phyloP scores from a whole-genome alignment of 2,797 vertebrate genomes.

The Anolis apletophallus region DNA sequence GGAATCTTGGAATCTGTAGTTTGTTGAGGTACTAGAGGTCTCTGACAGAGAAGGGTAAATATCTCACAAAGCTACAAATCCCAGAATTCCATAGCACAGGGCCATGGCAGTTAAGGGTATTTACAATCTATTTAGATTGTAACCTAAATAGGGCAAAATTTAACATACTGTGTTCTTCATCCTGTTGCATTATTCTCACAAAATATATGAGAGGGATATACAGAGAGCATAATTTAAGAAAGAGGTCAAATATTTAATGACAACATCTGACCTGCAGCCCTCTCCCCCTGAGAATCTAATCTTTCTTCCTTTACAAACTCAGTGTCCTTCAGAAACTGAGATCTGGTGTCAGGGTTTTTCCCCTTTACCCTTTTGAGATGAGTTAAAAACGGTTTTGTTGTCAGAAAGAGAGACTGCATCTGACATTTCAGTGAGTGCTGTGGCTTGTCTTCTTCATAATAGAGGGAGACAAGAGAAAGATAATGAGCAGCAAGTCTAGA shows the following conservation, averaged over 20 bases:
- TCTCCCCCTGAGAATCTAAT: constrained; percentile 26
- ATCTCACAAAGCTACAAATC: too few relatives aligned
- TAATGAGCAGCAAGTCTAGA: constrained; percentile 1
- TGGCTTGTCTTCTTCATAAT: constrained; percentile 24
- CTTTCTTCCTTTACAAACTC: constrained; percentile 42
- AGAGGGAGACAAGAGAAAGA: constrained; percentile 17
- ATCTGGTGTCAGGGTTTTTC: constrained; percentile 17
- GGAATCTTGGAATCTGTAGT: too few relatives aligned
- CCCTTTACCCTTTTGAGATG: constrained; percentile 35
- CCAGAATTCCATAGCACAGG: too few relatives aligned
- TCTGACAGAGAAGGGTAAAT: too few relatives aligned
- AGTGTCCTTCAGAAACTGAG: constrained; percentile 31
- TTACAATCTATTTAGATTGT: background rate
- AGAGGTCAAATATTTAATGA: constrained; percentile 48
- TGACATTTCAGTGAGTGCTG: constrained; percentile 18
- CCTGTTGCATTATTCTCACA: background rate
- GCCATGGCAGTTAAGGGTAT: background rate
- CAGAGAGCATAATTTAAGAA: constrained; percentile 18
- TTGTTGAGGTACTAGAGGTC: too few relatives aligned
- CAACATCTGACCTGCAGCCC: constrained; percentile 25
- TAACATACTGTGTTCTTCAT: background rate
- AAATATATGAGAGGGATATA: constrained; percentile 34
- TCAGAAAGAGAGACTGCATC: constrained; percentile 14
- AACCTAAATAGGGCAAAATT: background rate
- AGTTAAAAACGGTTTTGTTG: constrained; percentile 34